A percentile compares a stretch with the other conserved stretches of the same genome.
These are phyloP conservation scores for Paracentrotus lividus DNA, from an alignment of 53 echinoderm and acorn worm species.

Conservation along the genomic window DNA sequence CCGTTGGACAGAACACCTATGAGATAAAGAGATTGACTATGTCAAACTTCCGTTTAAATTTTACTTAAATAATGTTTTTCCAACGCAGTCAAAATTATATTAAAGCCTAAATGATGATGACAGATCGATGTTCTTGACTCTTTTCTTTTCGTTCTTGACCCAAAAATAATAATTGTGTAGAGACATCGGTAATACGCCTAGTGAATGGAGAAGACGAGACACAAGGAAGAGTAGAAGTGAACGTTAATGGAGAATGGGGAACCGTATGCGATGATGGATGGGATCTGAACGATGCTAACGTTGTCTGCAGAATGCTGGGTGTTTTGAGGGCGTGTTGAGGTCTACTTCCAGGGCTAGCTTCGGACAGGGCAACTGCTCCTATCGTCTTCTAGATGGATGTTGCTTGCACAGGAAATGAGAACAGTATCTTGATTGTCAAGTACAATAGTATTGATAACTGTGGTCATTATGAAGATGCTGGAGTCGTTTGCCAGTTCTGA, in stretches of 20 bases:
- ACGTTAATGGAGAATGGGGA: conserved; percentile 42
- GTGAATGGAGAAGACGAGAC: conserved; percentile 1
- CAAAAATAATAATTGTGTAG: too few relatives aligned
- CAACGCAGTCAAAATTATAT: too few relatives aligned
- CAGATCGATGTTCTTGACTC: too few relatives aligned
- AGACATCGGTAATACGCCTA: not conserved
- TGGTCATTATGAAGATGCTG: not conserved
- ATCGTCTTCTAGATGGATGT: conserved; percentile 3
- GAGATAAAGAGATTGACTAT: too few relatives aligned
- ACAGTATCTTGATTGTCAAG: conserved; percentile 1
- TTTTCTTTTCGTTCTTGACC: too few relatives aligned
- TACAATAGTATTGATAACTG: not conserved
- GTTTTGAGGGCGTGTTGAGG: conserved; percentile 15
- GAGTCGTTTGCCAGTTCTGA: not conserved
- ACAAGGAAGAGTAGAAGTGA: conserved; percentile 57
- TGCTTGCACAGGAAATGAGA: not conserved
- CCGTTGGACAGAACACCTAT: too few relatives aligned
- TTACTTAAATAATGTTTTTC: too few relatives aligned
- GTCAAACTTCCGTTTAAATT: too few relatives aligned
- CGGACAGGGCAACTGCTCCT: not conserved
- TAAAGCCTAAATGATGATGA: too few relatives aligned
- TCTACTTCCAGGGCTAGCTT: conserved; percentile 36
- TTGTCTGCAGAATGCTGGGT: conserved; percentile 9
- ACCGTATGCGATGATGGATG: conserved; percentile 56
- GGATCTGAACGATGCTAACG: not conserved